Base-by-base conservation (phyloP, 2,797 vertebrate species). In the Pseudochaenichthys georgianus region DNA sequence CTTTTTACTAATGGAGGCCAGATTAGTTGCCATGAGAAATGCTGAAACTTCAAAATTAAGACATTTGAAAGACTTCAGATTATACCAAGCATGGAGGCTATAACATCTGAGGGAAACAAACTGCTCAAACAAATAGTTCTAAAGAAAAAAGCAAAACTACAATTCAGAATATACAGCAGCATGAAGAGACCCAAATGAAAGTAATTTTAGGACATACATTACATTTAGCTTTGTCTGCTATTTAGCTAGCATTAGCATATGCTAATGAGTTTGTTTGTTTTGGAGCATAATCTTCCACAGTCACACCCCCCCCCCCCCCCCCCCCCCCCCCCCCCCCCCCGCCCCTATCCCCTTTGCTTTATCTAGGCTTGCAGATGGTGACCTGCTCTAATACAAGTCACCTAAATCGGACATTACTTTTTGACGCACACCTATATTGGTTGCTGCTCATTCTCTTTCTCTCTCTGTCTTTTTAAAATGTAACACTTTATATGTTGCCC, bases 351-450 rank as follows among this genome's bases (percentile, higher is more conserved):
- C 1, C 7, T 59, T 52, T 54, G 68, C 62, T 80, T 72, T 82
- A 84, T 88, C 75, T 70, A 59, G 75, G 78, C 78, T 66, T 87
- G 61, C 90, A 89, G 87, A 89, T 89, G 88, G 87, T 87, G 86
- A 86, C 86, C 87, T 5, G 50, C 73, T 83, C 83, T 90, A 87
- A 89, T 91, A 90, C 90, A 84, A 88, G 85, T 86, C 75, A 74
- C 77, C 86, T 89, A 90, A 87, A 88, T 83, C 78, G 88, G 83
- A 89, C 86, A 90, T 86, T 86, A 91, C 86, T 90, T 89, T 85
- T 58, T 47, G 38, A 83, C 43, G 23, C n/a, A 5, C 75, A 85
- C 87, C 89, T 88, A 91, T 87, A 82, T 85, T 76, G 62, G 19
- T 46, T 79, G 47, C 54, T 77, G 55, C 81, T 81, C 50, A 28